phyloP scores from a whole-genome alignment of 2,797 vertebrate genomes.

The Sebastes matsubarae region DNA sequence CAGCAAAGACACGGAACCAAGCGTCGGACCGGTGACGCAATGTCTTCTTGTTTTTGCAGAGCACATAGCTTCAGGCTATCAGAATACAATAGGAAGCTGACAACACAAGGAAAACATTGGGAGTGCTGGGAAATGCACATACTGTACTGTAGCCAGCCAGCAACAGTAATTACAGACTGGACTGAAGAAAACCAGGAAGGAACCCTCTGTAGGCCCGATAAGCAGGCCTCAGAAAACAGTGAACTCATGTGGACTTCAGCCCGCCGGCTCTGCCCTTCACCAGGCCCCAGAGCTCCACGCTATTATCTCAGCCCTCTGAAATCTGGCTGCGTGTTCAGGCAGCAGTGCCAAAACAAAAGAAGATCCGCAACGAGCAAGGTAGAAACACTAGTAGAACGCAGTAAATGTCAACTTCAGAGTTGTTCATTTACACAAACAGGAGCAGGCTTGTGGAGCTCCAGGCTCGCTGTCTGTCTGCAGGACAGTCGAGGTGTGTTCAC shows the following conservation, averaged over 20 bases:
- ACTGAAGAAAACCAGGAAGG: conserved; percentile 85
- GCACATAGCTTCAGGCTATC: conserved; percentile 55
- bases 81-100: conserved; percentile 80
- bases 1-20: conserved; percentile 12
- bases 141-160: conserved; percentile 45
- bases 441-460: conserved; percentile 30
- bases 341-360: conserved; percentile 69
- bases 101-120: conserved; percentile 73
- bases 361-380: conserved; percentile 46
- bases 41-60: conserved; percentile 55
- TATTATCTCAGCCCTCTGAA: conserved; percentile 65
- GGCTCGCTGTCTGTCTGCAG: conserved; percentile 27
- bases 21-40: conserved; percentile 24
- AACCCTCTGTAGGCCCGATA: conserved; percentile 80
- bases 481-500: conserved; percentile 35
- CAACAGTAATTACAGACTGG: conserved; percentile 75
- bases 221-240: conserved; percentile 77
- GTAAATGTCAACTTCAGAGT: conserved; percentile 45
- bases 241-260: conserved; percentile 53
- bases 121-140: conserved; percentile 75
- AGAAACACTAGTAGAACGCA: conserved; percentile 43
- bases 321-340: conserved; percentile 57
- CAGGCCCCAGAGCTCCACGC: conserved; percentile 50
- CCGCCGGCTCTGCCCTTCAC: conserved; percentile 51
- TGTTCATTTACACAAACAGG: conserved; percentile 54